Base-by-base conservation (phyloP, 1,140 invertebrate species). In the Streblospio benedicti region DNA sequence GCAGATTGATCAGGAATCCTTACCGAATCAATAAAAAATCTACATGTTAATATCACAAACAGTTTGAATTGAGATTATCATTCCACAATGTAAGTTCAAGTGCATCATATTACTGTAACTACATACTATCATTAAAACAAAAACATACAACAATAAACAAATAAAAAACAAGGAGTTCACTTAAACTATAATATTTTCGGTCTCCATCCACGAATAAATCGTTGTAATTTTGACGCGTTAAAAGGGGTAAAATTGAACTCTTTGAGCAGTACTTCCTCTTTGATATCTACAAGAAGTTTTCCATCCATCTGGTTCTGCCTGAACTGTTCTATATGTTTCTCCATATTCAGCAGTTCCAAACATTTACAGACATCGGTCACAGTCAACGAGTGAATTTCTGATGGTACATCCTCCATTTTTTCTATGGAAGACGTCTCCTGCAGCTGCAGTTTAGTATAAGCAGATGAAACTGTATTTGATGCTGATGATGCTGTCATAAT, bases 131-230 rank as follows among this genome's bases (percentile, higher is more conserved):
- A n/a, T n/a, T n/a, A n/a, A n/a, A n/a, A n/a, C n/a, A n/a, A n/a
- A n/a, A n/a, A n/a, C n/a, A n/a, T n/a, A n/a, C n/a, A n/a, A n/a
- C n/a, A n/a, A n/a, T n/a, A n/a, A n/a, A n/a, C n/a, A n/a, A n/a
- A n/a, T n/a, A n/a, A n/a, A n/a, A n/a, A n/a, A n/a, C n/a, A n/a
- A n/a, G n/a, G n/a, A n/a, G n/a, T n/a, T n/a, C n/a, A n/a, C 1
- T 53, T 32, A 23, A 16, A 9, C 31, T 25, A 53, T 20, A 9
- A 23, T 12, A 53, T 12, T 25, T 56, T 56, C 38, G 57, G 57
- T 51, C 57, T 25, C 57, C 57, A 59, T n/a, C 57, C 57, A 31
- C 57, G 45, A 18, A 44, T 30, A 35, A 59, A 59, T 4, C 57
- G 45, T 2, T 51, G 18, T 18, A 59, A 14, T 51, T 59, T 59